phyloP scores from a whole-genome alignment of 37 sponge, comb jelly and placozoan species.

The Hexactinellida sp. region DNA sequence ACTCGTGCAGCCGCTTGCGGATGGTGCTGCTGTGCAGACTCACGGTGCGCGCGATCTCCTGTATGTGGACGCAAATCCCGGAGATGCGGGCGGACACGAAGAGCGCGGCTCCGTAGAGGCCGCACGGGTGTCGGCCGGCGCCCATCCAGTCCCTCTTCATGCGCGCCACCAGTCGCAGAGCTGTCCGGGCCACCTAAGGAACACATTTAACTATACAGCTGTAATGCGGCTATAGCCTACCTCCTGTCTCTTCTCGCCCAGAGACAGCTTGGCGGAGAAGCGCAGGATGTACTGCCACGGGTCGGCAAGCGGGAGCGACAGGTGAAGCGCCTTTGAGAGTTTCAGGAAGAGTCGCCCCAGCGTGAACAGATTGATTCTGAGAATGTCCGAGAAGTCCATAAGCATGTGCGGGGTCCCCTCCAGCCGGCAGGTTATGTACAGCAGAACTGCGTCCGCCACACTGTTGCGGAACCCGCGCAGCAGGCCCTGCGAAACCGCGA shows the following conservation, averaged over 20 bases:
- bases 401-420: constrained; percentile 95
- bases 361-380: constrained; percentile 45
- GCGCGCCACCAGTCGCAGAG: constrained; percentile 77
- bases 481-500: constrained; percentile 71
- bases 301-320: constrained; percentile 89
- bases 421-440: constrained; percentile 92
- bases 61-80: constrained; percentile 58
- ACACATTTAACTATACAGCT: neutral
- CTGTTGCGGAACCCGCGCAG: constrained; percentile 67
- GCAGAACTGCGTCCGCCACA: constrained; percentile 81
- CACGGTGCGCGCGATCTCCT: constrained; percentile 71
- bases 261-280: constrained; percentile 89
- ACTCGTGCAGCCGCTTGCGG: constrained; percentile 75
- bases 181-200: constrained; percentile 54
- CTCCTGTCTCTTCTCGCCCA: constrained; percentile 80
- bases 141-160: constrained; percentile 99
- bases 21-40: constrained; percentile 70
- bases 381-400: constrained; percentile 93
- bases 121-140: constrained; percentile 86
- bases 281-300: constrained; percentile 95
- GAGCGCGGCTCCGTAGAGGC: constrained; percentile 96
- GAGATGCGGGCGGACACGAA: constrained; percentile 79
- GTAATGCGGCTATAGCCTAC: constrained; percentile 19
- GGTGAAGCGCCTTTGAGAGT: constrained; percentile 76
- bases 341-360: constrained; percentile 75